Base-by-base conservation (phyloP, 2,113 vertebrate species). In the Cololabis saira region DNA sequence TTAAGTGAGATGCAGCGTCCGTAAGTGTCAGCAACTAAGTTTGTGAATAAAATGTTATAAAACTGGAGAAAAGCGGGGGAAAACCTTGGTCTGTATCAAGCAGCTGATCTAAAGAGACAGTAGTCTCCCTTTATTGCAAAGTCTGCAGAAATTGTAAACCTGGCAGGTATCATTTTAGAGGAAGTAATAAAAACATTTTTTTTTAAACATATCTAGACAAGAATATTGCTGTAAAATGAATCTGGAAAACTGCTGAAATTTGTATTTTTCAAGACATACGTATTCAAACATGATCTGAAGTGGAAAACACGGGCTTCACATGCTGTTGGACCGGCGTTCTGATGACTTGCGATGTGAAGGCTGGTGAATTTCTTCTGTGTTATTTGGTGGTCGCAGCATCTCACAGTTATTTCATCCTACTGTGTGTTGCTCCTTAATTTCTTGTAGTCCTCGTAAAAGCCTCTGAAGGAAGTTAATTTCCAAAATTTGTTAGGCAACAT, bases 91-190 rank as follows among this genome's bases (percentile, higher is more conserved):
- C 7, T n/a, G 9, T 47, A 33, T 61, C 27, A 61, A 37, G 13
- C 17, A 49, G 47, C 27, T 61, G 8, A 47, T 30, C 41, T 45
- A 15, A 47, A 60, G 22, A 17, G 42, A 24, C 16, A 17, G 42
- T 12, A 47, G 15, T 1, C 42, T 0, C 12, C 16, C 21, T 19
- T 58, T 13, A 16, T 45, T 27, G 57, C 22, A 60, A 17, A 59
- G 42, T 5, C 56, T 44, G 56, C 21, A 44, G 57, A 42, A 42
- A 60, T 60, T 27, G 21, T 27, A 45, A 21, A 59, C 42, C 10
- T 60, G 27, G 45, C 3, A 45, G n/a, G 5, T 19, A 24, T n/a
- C n/a, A n/a, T n/a, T n/a, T n/a, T n/a, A n/a, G n/a, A n/a, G n/a
- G n/a, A n/a, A n/a, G n/a, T n/a, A n/a, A n/a, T n/a, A n/a, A n/a